Evolutionary conservation across 2,888 invertebrate genomes (phyloP).

Genomic region (Phania funesta): DNA sequence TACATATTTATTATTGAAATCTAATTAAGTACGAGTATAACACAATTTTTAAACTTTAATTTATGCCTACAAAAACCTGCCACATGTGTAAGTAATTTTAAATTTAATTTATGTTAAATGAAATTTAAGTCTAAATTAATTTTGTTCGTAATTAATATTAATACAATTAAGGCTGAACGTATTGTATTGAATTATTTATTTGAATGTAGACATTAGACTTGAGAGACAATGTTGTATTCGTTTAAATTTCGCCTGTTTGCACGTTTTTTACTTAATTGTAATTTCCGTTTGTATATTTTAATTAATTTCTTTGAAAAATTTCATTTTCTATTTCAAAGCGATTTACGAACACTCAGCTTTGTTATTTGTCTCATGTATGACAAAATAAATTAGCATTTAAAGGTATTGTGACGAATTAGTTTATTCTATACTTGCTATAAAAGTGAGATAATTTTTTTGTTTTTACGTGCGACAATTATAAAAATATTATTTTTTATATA

Average conservation of each 20-base stretch:
- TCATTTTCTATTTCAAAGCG: constrained; percentile 31
- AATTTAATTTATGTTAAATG: neutral
- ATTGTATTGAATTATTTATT: constrained; percentile 11
- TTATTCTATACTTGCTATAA: neutral
- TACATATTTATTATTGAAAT: constrained; percentile 23
- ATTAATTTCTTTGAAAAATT: constrained; percentile 50
- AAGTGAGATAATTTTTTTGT: neutral
- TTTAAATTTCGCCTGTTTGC: neutral
- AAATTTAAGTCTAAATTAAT: too few relatives aligned
- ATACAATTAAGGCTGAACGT: constrained; percentile 7
- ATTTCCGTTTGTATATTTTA: constrained; percentile 44
- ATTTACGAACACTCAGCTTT: constrained; percentile 16
- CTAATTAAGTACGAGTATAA: constrained; percentile 36
- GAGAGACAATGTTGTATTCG: constrained; percentile 21
- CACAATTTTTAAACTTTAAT: constrained; percentile 27
- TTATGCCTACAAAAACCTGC: constrained; percentile 56
- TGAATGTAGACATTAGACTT: constrained; percentile 23
- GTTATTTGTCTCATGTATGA: constrained; percentile 43
- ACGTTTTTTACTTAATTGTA: constrained; percentile 32
- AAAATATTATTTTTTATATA: neutral
- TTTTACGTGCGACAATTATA: too few relatives aligned
- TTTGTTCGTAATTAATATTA: constrained; percentile 4
- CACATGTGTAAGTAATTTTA: constrained; percentile 40
- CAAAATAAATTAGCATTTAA: constrained; percentile 30
- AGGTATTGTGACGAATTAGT: constrained; percentile 23